Evolutionary conservation across 2,888 invertebrate genomes (phyloP), one percentile per base, ranked within the genome.

Genomic region (Cephus nigrinus): DNA sequence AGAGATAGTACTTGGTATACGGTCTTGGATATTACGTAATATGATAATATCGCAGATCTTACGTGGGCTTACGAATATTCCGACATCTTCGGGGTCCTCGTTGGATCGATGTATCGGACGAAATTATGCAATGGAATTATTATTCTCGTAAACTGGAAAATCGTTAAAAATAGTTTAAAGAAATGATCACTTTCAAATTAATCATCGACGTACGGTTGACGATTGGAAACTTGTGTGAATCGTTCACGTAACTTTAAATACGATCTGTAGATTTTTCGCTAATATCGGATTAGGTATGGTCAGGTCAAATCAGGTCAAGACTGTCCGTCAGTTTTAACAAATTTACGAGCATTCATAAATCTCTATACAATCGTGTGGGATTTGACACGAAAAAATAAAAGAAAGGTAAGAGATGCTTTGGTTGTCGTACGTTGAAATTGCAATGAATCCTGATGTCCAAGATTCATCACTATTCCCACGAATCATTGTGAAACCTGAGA

Each of bases 21-120:
- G 30, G 35, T 68, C 40, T 55, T 68, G 9, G 55, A 23, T 40
- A 35, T 74, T 73, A 69, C 75, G 78, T 78, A 79, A 81, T 77
- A 80, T 78, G 72, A 73, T 78, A 75, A 82, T 81, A 72, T 35
- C 76, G 32, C 73, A 75, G 72, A 76, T 77, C 69, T 77, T 76
- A 75, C 35, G 74, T 55, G 76, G 40, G 35, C 73, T 73, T 72
- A 68, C 30, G 75, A 32, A 33, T 9, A 71, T 15, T 40, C n/a
- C 11, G 55, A 36, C 71, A 68, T 76, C 35, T 31, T 75, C 15
- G 36, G 34, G 36, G 30, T n/a, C 34, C n/a, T 4, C 9, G 30
- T 23, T 9, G 40, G 69, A 75, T 15, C 40, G 72, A 33, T n/a
- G 36, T 73, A 30, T 35, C 31, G 33, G 33, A 68, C 76, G 71